Evolutionary conservation across 1,140 invertebrate genomes (phyloP), one percentile per base, ranked within the genome.

Genomic region (Stenopsyche tienmushanensis): DNA sequence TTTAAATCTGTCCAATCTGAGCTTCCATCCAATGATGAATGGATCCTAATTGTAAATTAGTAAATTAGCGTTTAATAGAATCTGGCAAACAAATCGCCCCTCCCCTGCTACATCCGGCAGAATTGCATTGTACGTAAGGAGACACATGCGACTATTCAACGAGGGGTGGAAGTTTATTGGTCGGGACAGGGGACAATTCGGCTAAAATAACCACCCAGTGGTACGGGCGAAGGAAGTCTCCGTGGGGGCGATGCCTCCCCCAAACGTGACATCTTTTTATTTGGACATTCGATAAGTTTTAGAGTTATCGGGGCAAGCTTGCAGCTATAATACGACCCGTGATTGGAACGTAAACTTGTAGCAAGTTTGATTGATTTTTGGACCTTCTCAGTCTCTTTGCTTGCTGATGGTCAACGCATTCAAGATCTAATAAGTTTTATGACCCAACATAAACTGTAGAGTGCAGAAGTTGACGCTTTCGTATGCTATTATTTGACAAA

Each of bases 181-280:
- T 23, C 21, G 17, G 9, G 34, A 44, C 34, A 24, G 1, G 44
- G 44, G 44, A 15, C 18, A n/a, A n/a, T 39, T n/a, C n/a, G n/a
- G n/a, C 29, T 13, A 34, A 34, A 34, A 34, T 34, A 34, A 34
- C 13, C 29, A 5, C 29, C 5, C 5, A 34, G 5, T 34, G 5
- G 29, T 34, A 34, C 5, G 29, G 29, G 29, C n/a, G n/a, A n/a
- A n/a, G n/a, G n/a, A n/a, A 8, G 44, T 47, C 8, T 8, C 44
- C 44, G 18, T n/a, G n/a, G n/a, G 29, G 29, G 13, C 29, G 29
- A 5, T 34, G 29, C 29, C 29, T 34, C 23, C 52, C 42, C 47
- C 58, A 47, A 29, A 69, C 66, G 66, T 69, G 66, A 69, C 66
- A 50, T 62, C 54, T 60, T 68, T 69, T 69, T 69, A 69, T 64